Percentiles rank a stretch among this genome's conserved stretches.
Conservation (phyloP, 2,113 vertebrate genomes). For the Blennius ocellaris region DNA sequence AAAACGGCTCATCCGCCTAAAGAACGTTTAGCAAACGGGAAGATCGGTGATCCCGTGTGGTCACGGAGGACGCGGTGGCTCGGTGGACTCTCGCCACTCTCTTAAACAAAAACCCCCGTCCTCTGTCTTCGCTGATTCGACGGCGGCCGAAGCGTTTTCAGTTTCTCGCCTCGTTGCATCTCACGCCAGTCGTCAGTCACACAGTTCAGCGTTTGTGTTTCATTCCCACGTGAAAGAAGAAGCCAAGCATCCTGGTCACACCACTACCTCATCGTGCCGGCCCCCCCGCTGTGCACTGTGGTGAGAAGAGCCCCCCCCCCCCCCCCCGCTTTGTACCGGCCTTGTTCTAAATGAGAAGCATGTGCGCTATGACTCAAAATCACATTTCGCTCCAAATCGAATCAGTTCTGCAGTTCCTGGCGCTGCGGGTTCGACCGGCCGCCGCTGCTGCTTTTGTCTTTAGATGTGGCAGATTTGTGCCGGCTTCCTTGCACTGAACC, state of each 20-base stretch:
- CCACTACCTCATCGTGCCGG: not conserved
- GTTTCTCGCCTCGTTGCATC: constrained; percentile 20
- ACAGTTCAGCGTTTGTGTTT: constrained; percentile 20
- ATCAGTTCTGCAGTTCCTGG: constrained; percentile 56
- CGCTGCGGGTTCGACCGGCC: constrained; percentile 22
- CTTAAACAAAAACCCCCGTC: constrained; percentile 34
- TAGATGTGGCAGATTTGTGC: constrained; percentile 27
- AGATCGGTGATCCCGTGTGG: constrained; percentile 5
- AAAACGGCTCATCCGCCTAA: not conserved
- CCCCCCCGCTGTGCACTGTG: constrained; percentile 23
- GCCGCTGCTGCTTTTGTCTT: constrained; percentile 19
- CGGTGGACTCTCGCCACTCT: constrained; percentile 60
- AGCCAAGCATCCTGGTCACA: not conserved
- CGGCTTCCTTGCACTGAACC: constrained; percentile 31
- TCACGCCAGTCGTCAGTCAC: constrained; percentile 42
- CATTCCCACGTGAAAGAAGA: constrained; percentile 11
- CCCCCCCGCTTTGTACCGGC: constrained; percentile 53
- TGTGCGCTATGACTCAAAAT: constrained; percentile 72
- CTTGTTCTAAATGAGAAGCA: constrained; percentile 71
- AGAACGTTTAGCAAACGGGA: constrained; percentile 25
- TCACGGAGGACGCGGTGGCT: constrained; percentile 25
- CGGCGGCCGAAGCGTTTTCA: constrained; percentile 62
- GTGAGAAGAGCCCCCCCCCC: constrained; percentile 24
- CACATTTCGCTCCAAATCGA: constrained; percentile 71
- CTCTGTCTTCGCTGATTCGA: constrained; percentile 54